These are phyloP conservation scores for Ceraclea dissimilis DNA, from an alignment of 2,888 invertebrate species.

Conservation along the genomic window DNA sequence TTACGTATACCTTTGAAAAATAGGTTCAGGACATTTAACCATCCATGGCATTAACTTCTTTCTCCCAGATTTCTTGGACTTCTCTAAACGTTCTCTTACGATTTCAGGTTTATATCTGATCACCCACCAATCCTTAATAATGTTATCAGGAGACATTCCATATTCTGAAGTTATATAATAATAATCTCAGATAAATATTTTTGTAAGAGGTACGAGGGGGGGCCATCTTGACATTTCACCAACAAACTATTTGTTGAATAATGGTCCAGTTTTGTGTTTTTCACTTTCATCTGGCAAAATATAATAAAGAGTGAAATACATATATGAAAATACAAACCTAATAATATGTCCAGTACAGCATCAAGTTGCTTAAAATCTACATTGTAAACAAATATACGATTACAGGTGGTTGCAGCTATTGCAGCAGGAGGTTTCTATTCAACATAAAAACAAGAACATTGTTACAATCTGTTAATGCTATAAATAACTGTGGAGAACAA, in stretches of 20 bases:
- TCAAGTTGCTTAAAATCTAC: conserved; percentile 49
- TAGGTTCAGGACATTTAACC: conserved; percentile 52
- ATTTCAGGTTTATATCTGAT: conserved; percentile 51
- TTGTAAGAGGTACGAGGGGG: too few species aligned
- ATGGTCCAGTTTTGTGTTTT: too few species aligned
- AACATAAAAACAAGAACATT: too few species aligned
- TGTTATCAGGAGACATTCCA: conserved; percentile 46
- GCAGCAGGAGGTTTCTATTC: background rate
- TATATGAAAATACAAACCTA: conserved; percentile 34
- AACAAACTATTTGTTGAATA: too few species aligned
- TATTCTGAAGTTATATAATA: conserved; percentile 35
- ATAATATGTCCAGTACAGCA: conserved; percentile 44
- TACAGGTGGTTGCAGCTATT: conserved; percentile 18
- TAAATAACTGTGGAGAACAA: too few species aligned
- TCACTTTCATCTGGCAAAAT: too few species aligned
- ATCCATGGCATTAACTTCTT: conserved; percentile 57
- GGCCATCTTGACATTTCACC: too few species aligned
- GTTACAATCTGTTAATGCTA: too few species aligned
- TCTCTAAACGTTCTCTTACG: conserved; percentile 45
- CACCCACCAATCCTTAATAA: conserved; percentile 56
- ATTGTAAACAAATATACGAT: conserved; percentile 48
- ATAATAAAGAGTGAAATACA: too few species aligned
- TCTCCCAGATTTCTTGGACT: conserved; percentile 42
- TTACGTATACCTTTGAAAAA: conserved; percentile 44
- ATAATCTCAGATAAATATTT: too few species aligned